Percentiles rank a stretch among this genome's conserved stretches.
Conservation (phyloP, 2,888 invertebrate species). For the Cataglyphis altisquamis region DNA sequence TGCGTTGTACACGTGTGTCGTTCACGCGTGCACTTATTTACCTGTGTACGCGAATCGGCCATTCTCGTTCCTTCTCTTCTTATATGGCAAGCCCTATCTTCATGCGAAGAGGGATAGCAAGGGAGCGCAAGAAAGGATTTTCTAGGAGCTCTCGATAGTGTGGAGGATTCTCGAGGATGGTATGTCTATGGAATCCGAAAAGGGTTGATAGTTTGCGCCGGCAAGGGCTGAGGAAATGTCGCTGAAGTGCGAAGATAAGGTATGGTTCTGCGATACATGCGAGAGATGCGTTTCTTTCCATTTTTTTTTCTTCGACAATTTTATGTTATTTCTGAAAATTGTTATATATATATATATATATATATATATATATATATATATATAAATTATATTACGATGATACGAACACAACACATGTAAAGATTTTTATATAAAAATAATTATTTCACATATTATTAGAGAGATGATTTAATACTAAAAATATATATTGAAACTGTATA, state of each 20-base stretch:
- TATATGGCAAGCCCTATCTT: slow-evolving; percentile 65
- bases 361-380: too few species aligned
- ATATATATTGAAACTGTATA: background rate
- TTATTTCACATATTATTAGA: slow-evolving; percentile 2
- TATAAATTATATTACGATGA: background rate
- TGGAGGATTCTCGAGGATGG: slow-evolving; percentile 21
- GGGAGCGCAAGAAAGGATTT: slow-evolving; percentile 32
- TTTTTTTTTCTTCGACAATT: background rate
- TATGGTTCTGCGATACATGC: slow-evolving; percentile 4
- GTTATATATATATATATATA: background rate
- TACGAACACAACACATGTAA: too few species aligned
- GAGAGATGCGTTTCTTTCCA: background rate
- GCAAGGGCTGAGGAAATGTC: background rate
- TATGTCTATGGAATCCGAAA: slow-evolving; percentile 25
- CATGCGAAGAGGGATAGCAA: slow-evolving; percentile 30
- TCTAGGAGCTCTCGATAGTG: slow-evolving; percentile 55
- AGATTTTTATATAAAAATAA: background rate
- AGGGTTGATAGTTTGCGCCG: slow-evolving; percentile 42
- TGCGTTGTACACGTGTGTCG: slow-evolving; percentile 63
- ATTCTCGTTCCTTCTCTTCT: slow-evolving; percentile 72
- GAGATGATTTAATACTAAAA: background rate
- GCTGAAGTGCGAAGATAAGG: slow-evolving; percentile 12
- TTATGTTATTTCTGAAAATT: background rate
- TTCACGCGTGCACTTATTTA: slow-evolving; percentile 69
- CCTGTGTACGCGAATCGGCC: slow-evolving; percentile 68